Conservation (phyloP, 92 coral and sea anemone species). For the Parazoanthus darwini region DNA sequence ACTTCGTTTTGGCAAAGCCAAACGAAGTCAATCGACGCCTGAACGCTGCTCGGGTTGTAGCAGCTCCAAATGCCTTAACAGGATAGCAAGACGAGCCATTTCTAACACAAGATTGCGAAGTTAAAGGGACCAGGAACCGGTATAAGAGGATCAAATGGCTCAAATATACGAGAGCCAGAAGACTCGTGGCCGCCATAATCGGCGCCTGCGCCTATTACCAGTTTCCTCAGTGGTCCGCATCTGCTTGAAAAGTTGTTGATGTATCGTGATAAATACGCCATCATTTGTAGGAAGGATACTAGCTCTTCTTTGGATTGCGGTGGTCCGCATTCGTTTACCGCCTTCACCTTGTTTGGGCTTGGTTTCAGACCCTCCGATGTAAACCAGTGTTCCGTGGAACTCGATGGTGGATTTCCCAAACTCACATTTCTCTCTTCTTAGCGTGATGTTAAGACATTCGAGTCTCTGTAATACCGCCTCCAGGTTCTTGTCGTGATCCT, state of each 20-base stretch:
- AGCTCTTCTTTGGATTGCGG: conserved; percentile 62
- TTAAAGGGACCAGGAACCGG: no score
- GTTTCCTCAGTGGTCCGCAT: no score
- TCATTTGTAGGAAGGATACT: conserved; percentile 60
- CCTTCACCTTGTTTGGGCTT: conserved; percentile 62
- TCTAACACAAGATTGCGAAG: no score
- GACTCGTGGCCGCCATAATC: no score
- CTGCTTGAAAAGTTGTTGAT: conserved; percentile 55
- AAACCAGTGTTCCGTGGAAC: conserved; percentile 64
- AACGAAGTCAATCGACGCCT: no score
- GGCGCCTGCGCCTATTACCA: no score
- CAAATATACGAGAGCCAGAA: no score
- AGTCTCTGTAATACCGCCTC: conserved; percentile 44
- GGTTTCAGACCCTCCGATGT: conserved; percentile 65
- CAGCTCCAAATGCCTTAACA: no score
- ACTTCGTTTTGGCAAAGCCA: no score
- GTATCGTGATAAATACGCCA: conserved; percentile 63
- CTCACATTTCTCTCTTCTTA: conserved; percentile 64
- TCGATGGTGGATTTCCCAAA: conserved; percentile 55
- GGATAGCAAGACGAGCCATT: no score
- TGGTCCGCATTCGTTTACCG: conserved; percentile 45
- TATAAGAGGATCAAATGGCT: no score
- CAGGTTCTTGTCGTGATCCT: conserved; percentile 61
- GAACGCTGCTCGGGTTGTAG: no score
- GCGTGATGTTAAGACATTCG: conserved; percentile 47